A percentile compares a stretch with the other conserved stretches of the same genome.
phyloP scores from a whole-genome alignment of 2,113 vertebrate genomes.

The Sturnira hondurensis region DNA sequence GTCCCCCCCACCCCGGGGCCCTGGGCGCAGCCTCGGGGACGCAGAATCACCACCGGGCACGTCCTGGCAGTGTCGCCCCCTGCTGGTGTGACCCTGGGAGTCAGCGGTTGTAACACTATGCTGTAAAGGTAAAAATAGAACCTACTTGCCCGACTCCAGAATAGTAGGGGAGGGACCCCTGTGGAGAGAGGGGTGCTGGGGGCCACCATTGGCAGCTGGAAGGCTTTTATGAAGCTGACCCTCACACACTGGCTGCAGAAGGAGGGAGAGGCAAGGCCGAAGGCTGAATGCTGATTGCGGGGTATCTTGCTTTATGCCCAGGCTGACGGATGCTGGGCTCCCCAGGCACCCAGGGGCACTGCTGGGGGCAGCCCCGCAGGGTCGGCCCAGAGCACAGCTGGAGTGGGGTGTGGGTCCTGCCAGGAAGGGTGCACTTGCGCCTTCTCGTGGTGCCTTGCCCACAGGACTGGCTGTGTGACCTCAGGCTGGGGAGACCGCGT shows the following conservation, averaged over 20 bases:
- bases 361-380: background rate
- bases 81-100: background rate
- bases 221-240: background rate
- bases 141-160: background rate
- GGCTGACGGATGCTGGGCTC: background rate
- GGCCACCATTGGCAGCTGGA: accelerated
- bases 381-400: accelerated
- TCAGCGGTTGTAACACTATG: background rate
- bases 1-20: accelerated
- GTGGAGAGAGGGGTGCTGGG: background rate
- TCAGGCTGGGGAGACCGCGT: accelerated
- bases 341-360: background rate
- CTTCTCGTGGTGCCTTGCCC: background rate
- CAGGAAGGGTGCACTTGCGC: accelerated
- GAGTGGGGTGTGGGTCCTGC: accelerated
- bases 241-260: background rate
- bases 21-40: accelerated
- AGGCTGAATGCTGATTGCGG: background rate
- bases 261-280: accelerated
- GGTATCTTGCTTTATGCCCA: background rate
- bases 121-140: background rate
- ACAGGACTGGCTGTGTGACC: too few relatives aligned
- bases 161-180: accelerated
- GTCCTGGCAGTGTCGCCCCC: background rate
- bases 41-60: accelerated